Percentiles rank a stretch among this genome's conserved stretches.
These are phyloP conservation scores for Halictus quadricinctus DNA, from an alignment of 2,888 invertebrate genomes.

Conservation along the genomic window DNA sequence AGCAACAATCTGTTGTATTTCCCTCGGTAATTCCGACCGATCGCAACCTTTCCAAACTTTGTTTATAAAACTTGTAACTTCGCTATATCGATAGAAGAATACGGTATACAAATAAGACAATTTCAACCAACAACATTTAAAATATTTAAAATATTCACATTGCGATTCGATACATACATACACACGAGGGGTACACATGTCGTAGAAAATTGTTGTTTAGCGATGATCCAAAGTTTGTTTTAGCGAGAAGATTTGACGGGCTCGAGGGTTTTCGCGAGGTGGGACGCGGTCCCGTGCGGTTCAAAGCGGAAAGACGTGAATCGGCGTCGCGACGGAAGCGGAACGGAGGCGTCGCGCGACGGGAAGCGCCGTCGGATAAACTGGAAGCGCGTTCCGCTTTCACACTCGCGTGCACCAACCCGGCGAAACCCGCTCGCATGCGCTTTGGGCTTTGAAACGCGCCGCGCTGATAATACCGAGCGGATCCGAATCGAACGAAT, in stretches of 20 bases:
- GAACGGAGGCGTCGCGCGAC: slow-evolving; percentile 47
- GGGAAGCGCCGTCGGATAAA: slow-evolving; percentile 60
- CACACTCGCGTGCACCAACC: slow-evolving; percentile 48
- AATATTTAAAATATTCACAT: background rate
- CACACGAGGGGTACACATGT: background rate
- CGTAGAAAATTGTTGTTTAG: background rate
- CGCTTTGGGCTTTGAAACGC: slow-evolving; percentile 54
- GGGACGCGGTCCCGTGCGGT: background rate
- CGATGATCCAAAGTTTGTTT: background rate
- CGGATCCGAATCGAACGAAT: background rate
- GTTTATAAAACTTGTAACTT: background rate
- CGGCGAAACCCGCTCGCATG: slow-evolving; percentile 69
- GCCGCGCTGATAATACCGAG: background rate
- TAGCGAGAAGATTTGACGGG: too few relatives aligned
- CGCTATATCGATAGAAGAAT: background rate
- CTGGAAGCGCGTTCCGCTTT: slow-evolving; percentile 53
- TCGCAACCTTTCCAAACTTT: background rate
- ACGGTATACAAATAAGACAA: background rate
- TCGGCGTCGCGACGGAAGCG: background rate
- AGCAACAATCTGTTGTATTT: too few relatives aligned
- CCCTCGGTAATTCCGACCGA: too few relatives aligned
- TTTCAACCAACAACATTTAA: background rate
- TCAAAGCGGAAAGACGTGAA: background rate
- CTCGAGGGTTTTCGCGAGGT: background rate
- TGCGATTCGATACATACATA: background rate